Percentiles rank a stretch among this genome's conserved stretches.
These are phyloP conservation scores for Ammospiza caudacuta DNA, from an alignment of 2,113 vertebrate genomes.

Conservation along the genomic window DNA sequence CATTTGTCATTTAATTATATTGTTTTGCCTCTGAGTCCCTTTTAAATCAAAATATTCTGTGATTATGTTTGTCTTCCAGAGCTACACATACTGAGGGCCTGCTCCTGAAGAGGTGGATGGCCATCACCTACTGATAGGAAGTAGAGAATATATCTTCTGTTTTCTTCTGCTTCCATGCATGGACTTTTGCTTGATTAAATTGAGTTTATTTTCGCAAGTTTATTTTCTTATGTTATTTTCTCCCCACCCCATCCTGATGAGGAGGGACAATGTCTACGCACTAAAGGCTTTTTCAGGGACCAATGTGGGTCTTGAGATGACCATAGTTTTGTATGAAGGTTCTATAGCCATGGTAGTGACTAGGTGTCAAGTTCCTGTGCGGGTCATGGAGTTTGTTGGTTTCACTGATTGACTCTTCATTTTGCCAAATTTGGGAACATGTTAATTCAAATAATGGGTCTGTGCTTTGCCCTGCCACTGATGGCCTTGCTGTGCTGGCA, in stretches of 20 bases:
- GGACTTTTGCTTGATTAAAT: not conserved
- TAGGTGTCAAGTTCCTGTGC: not conserved
- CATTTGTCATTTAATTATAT: not conserved
- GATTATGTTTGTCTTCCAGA: not conserved
- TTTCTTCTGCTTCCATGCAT: not conserved
- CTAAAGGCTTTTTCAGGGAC: not conserved
- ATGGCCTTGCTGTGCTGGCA: not conserved
- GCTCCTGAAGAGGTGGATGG: not conserved
- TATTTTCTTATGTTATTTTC: not conserved
- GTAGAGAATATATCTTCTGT: not conserved
- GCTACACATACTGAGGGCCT: not conserved
- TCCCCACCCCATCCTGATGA: rapidly evolving
- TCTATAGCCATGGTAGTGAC: not conserved
- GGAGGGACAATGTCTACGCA: not conserved
- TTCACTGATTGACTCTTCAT: not conserved
- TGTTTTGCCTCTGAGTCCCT: not conserved
- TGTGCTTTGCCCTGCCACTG: not conserved
- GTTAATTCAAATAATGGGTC: not conserved
- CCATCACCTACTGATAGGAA: not conserved
- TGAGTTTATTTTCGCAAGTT: not conserved
- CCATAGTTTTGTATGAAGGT: not conserved
- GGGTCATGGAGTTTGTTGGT: not conserved
- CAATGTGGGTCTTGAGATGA: not conserved
- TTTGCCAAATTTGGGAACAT: not conserved
- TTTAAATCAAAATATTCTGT: not conserved